Evolutionary conservation across 1,140 invertebrate genomes (phyloP).

Genomic region (Conus betulinus): DNA sequence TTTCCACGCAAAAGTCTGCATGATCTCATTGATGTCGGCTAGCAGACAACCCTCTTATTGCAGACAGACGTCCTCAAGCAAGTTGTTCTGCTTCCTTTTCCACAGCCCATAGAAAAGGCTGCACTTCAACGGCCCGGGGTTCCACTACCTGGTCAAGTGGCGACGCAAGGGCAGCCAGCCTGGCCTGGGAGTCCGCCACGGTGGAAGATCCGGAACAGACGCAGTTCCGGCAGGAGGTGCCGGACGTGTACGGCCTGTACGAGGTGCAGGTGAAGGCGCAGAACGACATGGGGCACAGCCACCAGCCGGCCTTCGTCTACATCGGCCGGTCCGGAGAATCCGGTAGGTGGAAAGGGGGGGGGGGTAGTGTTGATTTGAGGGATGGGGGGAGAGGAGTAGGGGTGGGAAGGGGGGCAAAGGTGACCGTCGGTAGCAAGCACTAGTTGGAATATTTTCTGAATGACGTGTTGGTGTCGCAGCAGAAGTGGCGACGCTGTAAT

Average conservation of each 20-base stretch:
- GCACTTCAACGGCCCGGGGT: constrained; percentile 96
- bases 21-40: too few species aligned
- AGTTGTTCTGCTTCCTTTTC: too few species aligned
- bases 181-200: constrained; percentile 60
- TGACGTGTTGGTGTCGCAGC: too few species aligned
- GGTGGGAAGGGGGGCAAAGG: too few species aligned
- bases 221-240: constrained; percentile 71
- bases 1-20: too few species aligned
- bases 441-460: too few species aligned
- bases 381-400: too few species aligned
- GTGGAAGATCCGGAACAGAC: constrained; percentile 78
- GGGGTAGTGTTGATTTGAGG: too few species aligned
- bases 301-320: constrained; percentile 84
- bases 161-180: constrained; percentile 62
- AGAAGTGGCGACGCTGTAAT: too few species aligned
- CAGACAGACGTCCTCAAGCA: too few species aligned
- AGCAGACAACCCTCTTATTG: too few species aligned
- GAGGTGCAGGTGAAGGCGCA: constrained; percentile 94
- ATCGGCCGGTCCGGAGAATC: constrained; percentile 97
- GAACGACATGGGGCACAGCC: constrained; percentile 92
- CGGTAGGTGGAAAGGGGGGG: constrained; percentile 55
- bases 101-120: constrained; percentile 92
- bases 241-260: constrained; percentile 92
- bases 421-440: too few species aligned
- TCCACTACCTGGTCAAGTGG: constrained; percentile 93